Conservation (phyloP, 1,140 invertebrate genomes). For the Pentalonia nigronervosa region DNA sequence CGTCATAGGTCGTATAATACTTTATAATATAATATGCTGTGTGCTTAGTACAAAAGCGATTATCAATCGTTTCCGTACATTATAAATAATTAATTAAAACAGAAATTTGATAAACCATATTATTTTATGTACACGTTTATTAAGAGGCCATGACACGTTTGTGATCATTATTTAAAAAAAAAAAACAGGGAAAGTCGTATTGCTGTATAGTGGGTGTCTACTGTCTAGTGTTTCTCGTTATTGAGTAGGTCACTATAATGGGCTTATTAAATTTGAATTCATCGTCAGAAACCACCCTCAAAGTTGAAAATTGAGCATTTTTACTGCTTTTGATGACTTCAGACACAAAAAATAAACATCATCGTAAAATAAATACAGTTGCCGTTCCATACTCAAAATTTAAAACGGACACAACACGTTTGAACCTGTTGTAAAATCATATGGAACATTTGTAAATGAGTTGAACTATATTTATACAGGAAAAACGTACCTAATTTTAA, state of each 20-base stretch:
- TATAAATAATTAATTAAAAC: background rate
- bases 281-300: too few relatives aligned
- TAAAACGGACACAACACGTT: background rate
- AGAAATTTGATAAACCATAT: background rate
- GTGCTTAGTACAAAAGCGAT: background rate
- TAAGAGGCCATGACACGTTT: background rate
- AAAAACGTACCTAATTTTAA: background rate
- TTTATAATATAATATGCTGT: background rate
- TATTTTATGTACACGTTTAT: background rate
- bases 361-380: too few relatives aligned
- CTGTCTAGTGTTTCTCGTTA: too few relatives aligned
- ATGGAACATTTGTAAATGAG: background rate
- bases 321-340: too few relatives aligned
- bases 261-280: too few relatives aligned
- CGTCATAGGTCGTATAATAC: background rate
- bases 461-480: background rate
- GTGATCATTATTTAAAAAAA: background rate
- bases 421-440: background rate
- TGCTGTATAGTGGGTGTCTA: too few relatives aligned
- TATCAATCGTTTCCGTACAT: background rate
- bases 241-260: too few relatives aligned
- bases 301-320: too few relatives aligned
- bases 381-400: background rate
- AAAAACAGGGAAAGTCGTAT: background rate
- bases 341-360: too few relatives aligned